Evolutionary conservation across 2,113 vertebrate species (phyloP), one percentile per base, ranked within the genome.

Genomic region (Fregetta grallaria): DNA sequence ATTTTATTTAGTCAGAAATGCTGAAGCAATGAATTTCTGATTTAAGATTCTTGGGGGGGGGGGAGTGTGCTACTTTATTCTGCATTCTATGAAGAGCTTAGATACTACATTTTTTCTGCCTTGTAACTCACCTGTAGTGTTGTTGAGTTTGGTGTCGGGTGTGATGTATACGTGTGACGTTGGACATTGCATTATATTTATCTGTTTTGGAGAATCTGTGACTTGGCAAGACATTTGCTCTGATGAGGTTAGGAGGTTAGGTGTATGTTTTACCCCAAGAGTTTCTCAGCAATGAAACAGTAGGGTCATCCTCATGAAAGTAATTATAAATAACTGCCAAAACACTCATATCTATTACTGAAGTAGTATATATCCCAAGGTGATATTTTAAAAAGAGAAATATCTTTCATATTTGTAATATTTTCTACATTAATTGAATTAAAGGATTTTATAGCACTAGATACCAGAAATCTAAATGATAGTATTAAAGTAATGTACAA

Each of bases 91-190:
- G 34, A 76, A 55, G 26, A 59, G 14, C 49, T 88, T 63, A 30
- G 18, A 19, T 80, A 29, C 36, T 87, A 9, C 7, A 7, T 44
- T 61, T 56, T 75, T 92, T 84, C 18, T 93, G 55, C 18, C 11
- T 82, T 86, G 8, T 42, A 82, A 15, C 40, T 91, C 13, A 9
- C 66, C 18, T 71, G 32, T 74, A 27, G 5, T 63, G 13, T 47
- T 49, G 36, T 14, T 82, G n/a, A 76, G 55, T 80, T 86, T 91
- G 21, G 27, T 71, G 80, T 91, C 2, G 4, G 22, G 45, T 50
- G n/a, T 38, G 13, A 73, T 70, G 21, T 22, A 3, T 47, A 23
- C 0, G 0, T 42, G 38, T 62, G 55, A n/a, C 2, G 1, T 53
- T 59, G 72, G 30, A 22, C 5, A 16, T 7, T 9, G 17, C 15